phyloP scores from a whole-genome alignment of 2,888 invertebrate species.

The Darwinula stevensoni region DNA sequence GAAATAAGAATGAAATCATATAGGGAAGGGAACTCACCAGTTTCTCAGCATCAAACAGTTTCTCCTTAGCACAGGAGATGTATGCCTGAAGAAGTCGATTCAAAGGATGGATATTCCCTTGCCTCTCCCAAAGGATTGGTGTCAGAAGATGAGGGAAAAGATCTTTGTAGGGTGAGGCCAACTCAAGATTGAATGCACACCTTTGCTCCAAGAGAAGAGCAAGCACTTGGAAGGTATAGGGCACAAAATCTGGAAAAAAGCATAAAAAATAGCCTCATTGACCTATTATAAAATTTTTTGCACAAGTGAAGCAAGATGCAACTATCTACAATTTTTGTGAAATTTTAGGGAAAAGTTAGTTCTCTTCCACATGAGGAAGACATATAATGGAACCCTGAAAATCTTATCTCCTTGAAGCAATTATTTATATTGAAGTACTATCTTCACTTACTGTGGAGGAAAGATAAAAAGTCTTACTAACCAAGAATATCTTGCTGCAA shows the following conservation, averaged over 20 bases:
- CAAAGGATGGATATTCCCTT: constrained; percentile 74
- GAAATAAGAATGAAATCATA: constrained; percentile 4
- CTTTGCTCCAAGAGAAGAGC: constrained; percentile 48
- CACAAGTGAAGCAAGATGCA: no score
- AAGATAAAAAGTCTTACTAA: no score
- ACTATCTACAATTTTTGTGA: no score
- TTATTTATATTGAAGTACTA: no score
- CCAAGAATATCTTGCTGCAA: constrained; percentile 80
- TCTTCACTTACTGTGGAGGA: no score
- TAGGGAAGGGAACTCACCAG: constrained; percentile 13
- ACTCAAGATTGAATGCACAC: constrained; percentile 21
- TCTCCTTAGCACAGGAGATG: no score
- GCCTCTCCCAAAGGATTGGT: constrained; percentile 72
- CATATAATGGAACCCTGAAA: no score
- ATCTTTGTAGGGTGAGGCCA: constrained; percentile 57
- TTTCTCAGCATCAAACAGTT: constrained; percentile 8
- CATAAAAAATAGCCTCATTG: no score
- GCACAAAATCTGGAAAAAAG: constrained; percentile 81
- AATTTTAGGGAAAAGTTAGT: no score
- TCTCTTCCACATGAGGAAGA: no score
- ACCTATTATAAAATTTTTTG: no score
- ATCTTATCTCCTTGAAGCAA: no score
- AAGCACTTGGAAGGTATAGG: constrained; percentile 92
- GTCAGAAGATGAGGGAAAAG: constrained; percentile 65
- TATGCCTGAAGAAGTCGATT: constrained; percentile 71